Base-by-base conservation (phyloP, 2,113 vertebrate genomes). In the Leucosticte australis region DNA sequence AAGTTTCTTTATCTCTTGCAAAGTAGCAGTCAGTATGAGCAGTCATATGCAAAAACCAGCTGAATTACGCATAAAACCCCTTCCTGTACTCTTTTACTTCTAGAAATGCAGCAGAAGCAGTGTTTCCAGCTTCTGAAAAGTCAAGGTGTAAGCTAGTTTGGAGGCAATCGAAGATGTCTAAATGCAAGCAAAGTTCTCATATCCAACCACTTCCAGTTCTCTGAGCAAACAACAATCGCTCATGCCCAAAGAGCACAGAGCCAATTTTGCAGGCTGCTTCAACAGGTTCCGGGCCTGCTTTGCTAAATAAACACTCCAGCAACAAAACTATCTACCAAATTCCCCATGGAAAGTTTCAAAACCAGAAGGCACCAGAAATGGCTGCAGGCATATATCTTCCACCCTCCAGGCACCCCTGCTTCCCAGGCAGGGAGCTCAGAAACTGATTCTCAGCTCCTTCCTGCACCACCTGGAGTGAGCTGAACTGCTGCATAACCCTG, bases 331-430 rank as follows among this genome's bases (percentile, higher is more conserved):
- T 19, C 60, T 4, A n/a, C 55, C 10, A 7, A 53, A 44, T 81
- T 74, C 56, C 69, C 28, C 37, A 23, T 7, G 14, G 52, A 44
- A 77, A 37, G 9, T 70, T 75, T 79, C 57, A 71, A 83, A 93
- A 27, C 35, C 42, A 71, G 64, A 56, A 87, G 47, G 15, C 52
- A 75, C 27, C 53, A 80, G 47, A 50, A 75, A 47, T 0, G n/a
- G 69, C 22, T 41, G 46, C 27, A 39, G 47, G 74, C 22, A 0
- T 11, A 0, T 11, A 59, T 8, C 16, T 35, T 56, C 22, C 33
- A 46, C 46, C 30, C 46, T 39, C 21, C 63, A 46, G 81, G 56
- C 46, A 65, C 18, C 21, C 50, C 52, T 13, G 39, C 19, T 37
- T 60, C 33, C 37, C 3, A 1, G 80, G 30, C 53, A n/a, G 14